These are phyloP conservation scores for Fregetta grallaria DNA, from an alignment of 2,113 vertebrate species.

Conservation along the genomic window DNA sequence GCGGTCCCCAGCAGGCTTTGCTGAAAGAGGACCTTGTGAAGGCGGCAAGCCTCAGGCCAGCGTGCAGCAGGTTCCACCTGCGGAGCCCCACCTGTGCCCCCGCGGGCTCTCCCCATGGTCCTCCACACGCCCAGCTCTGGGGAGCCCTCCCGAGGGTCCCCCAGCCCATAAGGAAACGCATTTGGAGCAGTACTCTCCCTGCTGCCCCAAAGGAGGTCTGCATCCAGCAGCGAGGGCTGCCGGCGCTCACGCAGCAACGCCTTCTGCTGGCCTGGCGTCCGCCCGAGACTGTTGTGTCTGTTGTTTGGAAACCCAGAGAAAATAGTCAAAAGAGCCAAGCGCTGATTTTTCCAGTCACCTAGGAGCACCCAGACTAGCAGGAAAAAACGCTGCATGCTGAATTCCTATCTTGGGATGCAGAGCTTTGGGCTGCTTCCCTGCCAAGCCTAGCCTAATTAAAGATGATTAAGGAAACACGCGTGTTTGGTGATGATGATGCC, in stretches of 20 bases:
- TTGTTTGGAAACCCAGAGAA: conserved; percentile 18
- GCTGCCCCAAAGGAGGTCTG: not conserved
- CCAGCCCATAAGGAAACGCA: accelerated
- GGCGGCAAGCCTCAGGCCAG: accelerated
- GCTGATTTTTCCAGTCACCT: conserved; percentile 7
- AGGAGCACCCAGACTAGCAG: conserved; percentile 25
- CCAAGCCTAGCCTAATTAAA: conserved; percentile 6
- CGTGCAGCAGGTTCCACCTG: accelerated
- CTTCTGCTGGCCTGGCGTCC: not conserved
- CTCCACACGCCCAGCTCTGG: accelerated
- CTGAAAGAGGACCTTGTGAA: too few species aligned
- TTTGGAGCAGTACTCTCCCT: not conserved
- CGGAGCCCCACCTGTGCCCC: accelerated
- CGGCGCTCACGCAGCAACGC: accelerated
- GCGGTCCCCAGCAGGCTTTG: not conserved
- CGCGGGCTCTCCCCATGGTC: accelerated
- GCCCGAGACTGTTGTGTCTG: not conserved
- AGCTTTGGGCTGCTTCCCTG: not conserved
- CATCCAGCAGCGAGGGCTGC: not conserved
- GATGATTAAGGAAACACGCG: not conserved
- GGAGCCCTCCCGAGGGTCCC: not conserved
- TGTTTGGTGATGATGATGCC: not conserved
- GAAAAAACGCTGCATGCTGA: conserved; percentile 28
- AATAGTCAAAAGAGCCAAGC: not conserved
- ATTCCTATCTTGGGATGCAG: conserved; percentile 30